Base-by-base conservation (phyloP, 1,140 invertebrate genomes). In the Anthonomus grandis region DNA sequence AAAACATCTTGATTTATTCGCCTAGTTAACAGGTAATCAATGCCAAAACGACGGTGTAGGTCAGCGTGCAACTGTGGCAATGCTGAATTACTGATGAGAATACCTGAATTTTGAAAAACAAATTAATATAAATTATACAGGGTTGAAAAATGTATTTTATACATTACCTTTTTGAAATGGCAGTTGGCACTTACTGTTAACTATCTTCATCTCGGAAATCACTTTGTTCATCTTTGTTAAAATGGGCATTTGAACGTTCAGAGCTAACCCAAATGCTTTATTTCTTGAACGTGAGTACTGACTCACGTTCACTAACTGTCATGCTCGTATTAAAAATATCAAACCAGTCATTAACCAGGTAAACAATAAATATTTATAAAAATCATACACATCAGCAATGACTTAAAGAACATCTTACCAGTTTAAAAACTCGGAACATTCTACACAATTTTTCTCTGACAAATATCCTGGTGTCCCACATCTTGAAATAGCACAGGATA, bases 281-380 rank as follows among this genome's bases (percentile, higher is more conserved):
- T 34, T 49, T 15, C 47, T n/a, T n/a, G 24, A 31, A 54, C 24
- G 15, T 51, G 9, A 1, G 12, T 21, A 10, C n/a, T n/a, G n/a
- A n/a, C n/a, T n/a, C n/a, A n/a, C n/a, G n/a, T n/a, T 59, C 57
- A 10, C 3, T 24, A 1, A 38, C 9, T 15, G 39, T 36, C 0
- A 27, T 22, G 8, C 50, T 34, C 1, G 55, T 34, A 24, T 54
- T 59, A 1, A 59, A 21, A 18, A 54, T 24, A 59, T 59, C 57
- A 46, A 55, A 59, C 57, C 51, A 54, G 15, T 59, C 50, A 22
- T 59, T 59, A 0, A 59, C 50, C 51, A 54, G n/a, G n/a, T 21
- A 27, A 53, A 53, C 17, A 48, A 10, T 23, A 22, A 13, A 50
- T 12, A 13, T 17, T 4, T 10, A 36, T 50, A 38, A 18, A 10